Conservation (phyloP, 2,113 vertebrate genomes). For the Nothocercus julius region DNA sequence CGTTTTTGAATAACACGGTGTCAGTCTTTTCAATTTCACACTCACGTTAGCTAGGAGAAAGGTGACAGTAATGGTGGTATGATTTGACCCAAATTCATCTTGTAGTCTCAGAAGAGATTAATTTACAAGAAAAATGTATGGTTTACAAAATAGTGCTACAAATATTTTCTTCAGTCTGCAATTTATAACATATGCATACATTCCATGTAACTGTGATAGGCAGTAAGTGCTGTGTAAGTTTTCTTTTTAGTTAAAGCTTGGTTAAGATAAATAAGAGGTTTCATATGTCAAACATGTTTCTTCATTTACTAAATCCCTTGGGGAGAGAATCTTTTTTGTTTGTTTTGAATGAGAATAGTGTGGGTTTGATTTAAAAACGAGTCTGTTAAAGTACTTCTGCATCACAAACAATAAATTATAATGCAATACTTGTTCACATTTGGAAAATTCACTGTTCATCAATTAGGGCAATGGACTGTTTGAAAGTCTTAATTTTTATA, state of each 20-base stretch:
- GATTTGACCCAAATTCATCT: neutral
- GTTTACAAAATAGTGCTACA: neutral
- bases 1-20: neutral
- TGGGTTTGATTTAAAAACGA: neutral
- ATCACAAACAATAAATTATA: neutral
- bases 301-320: neutral
- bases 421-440: neutral
- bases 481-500: neutral
- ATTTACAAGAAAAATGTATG: neutral
- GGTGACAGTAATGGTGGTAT: neutral
- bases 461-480: neutral
- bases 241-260: neutral
- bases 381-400: neutral
- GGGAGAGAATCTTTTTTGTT: accelerated
- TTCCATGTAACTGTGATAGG: neutral
- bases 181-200: neutral
- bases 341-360: neutral
- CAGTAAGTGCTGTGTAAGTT: neutral
- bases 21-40: neutral
- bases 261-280: neutral
- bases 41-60: neutral
- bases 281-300: neutral
- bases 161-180: neutral
- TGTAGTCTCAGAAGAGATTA: neutral
- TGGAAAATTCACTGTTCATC: neutral